Conservation (phyloP, 2,113 vertebrate genomes). For the Baryphthengus martii region DNA sequence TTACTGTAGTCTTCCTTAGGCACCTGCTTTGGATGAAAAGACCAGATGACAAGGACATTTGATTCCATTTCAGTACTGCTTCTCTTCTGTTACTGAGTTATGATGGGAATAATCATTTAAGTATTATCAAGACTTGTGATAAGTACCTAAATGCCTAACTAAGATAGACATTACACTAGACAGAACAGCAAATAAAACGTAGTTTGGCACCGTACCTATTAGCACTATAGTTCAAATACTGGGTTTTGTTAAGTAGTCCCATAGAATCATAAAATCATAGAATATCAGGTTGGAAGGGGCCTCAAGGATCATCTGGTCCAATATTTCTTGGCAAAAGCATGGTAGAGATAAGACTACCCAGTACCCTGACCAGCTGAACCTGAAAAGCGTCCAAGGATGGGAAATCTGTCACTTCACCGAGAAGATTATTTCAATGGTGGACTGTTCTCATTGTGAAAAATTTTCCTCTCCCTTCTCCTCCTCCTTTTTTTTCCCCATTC, state of each 20-base stretch:
- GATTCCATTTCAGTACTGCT: not conserved
- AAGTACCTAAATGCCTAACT: not conserved
- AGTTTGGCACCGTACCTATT: not conserved
- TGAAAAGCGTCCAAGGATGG: not conserved
- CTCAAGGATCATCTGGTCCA: not conserved
- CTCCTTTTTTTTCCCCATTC: not conserved
- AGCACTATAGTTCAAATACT: not conserved
- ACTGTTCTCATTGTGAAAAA: not conserved
- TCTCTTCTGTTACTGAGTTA: not conserved
- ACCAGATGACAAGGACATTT: not conserved
- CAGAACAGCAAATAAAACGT: not conserved
- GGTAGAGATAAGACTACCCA: not conserved
- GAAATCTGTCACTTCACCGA: not conserved
- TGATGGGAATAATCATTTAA: not conserved
- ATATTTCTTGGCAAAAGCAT: not conserved
- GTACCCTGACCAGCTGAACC: not conserved
- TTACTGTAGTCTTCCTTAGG: not conserved
- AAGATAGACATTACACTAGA: accelerated
- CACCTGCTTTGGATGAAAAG: not conserved
- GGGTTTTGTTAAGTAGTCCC: not conserved
- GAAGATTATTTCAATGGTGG: not conserved
- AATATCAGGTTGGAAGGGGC: not conserved
- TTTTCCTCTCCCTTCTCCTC: too few species aligned
- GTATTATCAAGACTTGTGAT: not conserved
- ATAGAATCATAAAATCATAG: too few species aligned